Evolutionary conservation across 35 echinoderm and acorn worm genomes (phyloP), one percentile per base, ranked within the genome.

Genomic region (Nesometra sesokonis): DNA sequence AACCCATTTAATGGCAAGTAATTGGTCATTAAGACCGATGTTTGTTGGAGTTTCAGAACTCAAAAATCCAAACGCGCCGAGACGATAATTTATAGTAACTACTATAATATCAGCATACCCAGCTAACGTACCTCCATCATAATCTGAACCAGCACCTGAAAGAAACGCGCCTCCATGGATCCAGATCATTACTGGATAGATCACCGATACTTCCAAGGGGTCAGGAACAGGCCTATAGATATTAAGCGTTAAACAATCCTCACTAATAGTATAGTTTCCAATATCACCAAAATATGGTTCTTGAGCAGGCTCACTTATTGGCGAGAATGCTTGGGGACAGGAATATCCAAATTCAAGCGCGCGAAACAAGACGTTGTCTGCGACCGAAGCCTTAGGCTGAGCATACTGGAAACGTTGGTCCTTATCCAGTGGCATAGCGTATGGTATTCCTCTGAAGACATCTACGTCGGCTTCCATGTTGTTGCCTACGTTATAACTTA

Each of bases 231-330:
- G 84, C 31, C 31, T 23, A 32, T 79, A 81, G 11, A 91, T 32
- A 83, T 91, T 80, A 7, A 91, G 31, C 32, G 85, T 86, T 67
- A 91, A 52, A 77, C 89, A 91, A 37, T 91, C 89, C 83, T 91
- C 89, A 36, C 47, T 32, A 7, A 17, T 36, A 37, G 4, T 43
- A 23, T 35, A 33, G 52, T n/a, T 8, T 30, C 80, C 0, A 34
- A 35, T 78, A 35, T 17, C 32, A 79, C 77, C 76, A 46, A 79
- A 32, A 29, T 46, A 35, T 79, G 3, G 0, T 35, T 87, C 17
- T 29, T 76, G 34, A 11, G 47, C 34, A 13, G 52, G 52, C 23
- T 67, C 52, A 2, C 23, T 67, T 67, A 67, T 67, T 17, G 9
- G 8, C 23, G 8, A 17, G 23, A 5, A 67, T 27, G 17, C 23